Evolutionary conservation across 2,113 vertebrate genomes (phyloP).

Genomic region (Malurus alboscapulatus): DNA sequence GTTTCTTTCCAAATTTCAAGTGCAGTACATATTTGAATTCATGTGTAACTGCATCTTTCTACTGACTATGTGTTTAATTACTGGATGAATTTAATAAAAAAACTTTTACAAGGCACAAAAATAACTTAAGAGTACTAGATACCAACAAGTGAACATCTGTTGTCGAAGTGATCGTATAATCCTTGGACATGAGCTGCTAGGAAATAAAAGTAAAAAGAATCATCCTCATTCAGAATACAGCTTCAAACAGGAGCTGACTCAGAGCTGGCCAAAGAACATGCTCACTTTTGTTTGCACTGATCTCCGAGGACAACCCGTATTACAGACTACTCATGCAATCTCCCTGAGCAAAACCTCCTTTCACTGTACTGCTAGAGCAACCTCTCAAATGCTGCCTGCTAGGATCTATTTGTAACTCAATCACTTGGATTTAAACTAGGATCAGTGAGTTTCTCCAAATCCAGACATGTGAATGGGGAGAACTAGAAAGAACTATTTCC

Average conservation of each 20-base stretch:
- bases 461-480: rapidly evolving
- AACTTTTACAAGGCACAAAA: background rate
- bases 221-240: background rate
- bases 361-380: background rate
- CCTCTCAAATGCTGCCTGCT: background rate
- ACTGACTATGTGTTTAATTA: background rate
- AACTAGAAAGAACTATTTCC: background rate
- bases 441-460: background rate
- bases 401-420: background rate
- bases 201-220: constrained; percentile 28
- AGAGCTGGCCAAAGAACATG: background rate
- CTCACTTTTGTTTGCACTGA: background rate
- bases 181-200: background rate
- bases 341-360: background rate
- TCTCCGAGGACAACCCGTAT: background rate
- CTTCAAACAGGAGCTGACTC: constrained; percentile 25
- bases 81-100: background rate
- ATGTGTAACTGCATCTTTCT: background rate
- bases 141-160: background rate
- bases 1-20: background rate
- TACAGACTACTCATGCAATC: background rate
- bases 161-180: background rate
- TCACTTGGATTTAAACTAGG: background rate
- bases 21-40: background rate
- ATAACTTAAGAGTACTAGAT: background rate